Percentiles rank a stretch among this genome's conserved stretches.
Evolutionary conservation across 2,113 vertebrate species (phyloP).

Genomic region (Gorsachius goisagi): DNA sequence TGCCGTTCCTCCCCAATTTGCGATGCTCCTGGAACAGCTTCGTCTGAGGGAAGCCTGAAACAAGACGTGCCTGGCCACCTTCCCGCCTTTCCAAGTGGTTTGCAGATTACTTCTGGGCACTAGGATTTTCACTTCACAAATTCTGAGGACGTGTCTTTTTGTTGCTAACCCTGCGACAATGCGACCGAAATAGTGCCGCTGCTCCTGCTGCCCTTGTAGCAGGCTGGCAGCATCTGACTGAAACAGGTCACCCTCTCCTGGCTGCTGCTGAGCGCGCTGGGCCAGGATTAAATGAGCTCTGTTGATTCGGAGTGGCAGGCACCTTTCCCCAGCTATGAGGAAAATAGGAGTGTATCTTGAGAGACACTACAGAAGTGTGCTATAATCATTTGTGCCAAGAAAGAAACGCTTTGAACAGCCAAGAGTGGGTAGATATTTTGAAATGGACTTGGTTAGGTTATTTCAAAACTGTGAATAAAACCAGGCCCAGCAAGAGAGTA

Average conservation of each 20-base stretch:
- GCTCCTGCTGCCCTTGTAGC: not conserved
- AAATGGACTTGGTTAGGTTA: not conserved
- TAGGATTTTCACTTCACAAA: not conserved
- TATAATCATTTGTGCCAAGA: not conserved
- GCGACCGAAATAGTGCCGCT: not conserved
- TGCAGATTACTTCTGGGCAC: not conserved
- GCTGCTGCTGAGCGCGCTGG: rapidly evolving
- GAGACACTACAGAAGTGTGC: not conserved
- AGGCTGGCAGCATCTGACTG: not conserved
- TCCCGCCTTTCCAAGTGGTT: not conserved
- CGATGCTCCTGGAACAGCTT: not conserved
- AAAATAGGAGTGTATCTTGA: not conserved
- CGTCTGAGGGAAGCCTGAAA: not conserved
- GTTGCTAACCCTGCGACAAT: not conserved
- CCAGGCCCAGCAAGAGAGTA: not conserved
- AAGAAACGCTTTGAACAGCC: not conserved
- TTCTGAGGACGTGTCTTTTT: not conserved
- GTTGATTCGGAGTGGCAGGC: not conserved
- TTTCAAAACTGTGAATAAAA: not conserved
- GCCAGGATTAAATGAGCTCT: not conserved
- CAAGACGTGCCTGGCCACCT: rapidly evolving
- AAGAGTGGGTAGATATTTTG: not conserved
- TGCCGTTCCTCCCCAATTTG: not conserved
- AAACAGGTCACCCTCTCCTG: not conserved
- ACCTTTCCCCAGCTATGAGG: not conserved